Evolutionary conservation across 2,113 vertebrate genomes (phyloP).

Genomic region (Formicarius rufipectus): DNA sequence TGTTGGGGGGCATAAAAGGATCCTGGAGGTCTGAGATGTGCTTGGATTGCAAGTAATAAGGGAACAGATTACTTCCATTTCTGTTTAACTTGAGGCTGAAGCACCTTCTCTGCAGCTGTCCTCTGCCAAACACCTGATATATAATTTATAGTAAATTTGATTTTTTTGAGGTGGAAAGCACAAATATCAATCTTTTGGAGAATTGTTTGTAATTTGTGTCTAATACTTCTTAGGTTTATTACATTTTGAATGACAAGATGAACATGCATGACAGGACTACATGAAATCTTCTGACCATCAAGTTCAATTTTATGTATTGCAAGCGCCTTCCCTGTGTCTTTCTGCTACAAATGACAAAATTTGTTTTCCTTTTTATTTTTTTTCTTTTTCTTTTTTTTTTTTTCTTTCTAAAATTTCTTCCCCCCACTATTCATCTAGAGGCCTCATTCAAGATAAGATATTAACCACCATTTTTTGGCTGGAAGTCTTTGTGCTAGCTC

Average conservation of each 20-base stretch:
- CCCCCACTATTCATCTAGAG: rapidly evolving
- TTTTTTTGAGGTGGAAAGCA: not conserved
- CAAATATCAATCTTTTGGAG: not conserved
- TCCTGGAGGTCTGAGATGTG: not conserved
- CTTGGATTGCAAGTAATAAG: not conserved
- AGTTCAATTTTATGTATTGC: not conserved
- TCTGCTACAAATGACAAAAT: not conserved
- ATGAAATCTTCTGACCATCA: not conserved
- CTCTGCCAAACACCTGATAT: not conserved
- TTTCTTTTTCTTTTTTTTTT: not conserved
- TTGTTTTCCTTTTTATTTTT: no score
- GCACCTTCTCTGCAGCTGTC: not conserved
- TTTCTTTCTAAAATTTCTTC: no score
- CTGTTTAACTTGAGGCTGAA: not conserved
- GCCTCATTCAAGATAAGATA: not conserved
- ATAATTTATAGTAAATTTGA: not conserved
- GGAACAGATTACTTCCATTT: not conserved
- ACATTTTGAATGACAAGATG: not conserved
- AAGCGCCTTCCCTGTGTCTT: not conserved
- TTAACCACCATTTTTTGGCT: not conserved
- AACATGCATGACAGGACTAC: not conserved
- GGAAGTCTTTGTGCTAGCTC: not conserved
- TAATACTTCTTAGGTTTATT: not conserved
- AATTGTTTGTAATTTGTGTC: not conserved
- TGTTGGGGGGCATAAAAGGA: not conserved